A percentile compares a stretch with the other conserved stretches of the same genome.
These are phyloP conservation scores for Ormyrus rosae DNA, from an alignment of 2,888 invertebrate genomes.

Conservation along the genomic window DNA sequence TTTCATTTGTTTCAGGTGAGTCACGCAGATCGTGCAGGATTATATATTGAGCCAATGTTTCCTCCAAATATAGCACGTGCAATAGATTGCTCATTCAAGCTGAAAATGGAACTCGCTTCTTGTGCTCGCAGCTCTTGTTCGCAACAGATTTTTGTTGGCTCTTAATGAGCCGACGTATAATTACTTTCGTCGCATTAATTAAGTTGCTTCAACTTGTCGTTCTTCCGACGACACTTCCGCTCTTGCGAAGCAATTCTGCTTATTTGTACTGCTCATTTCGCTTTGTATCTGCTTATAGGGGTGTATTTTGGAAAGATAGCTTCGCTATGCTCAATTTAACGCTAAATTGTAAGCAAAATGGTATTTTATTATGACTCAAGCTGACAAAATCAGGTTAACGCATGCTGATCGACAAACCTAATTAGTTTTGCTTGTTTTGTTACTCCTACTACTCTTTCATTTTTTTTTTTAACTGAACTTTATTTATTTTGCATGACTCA, in stretches of 20 bases:
- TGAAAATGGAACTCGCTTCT: constrained; percentile 53
- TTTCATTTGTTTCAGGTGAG: constrained; percentile 60
- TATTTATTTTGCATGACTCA: too few relatives aligned
- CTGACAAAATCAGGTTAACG: constrained; percentile 41
- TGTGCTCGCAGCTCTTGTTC: constrained; percentile 4
- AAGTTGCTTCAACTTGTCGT: constrained; percentile 16
- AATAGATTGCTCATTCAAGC: constrained; percentile 48
- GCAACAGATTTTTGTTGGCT: constrained; percentile 28
- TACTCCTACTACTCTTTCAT: not conserved
- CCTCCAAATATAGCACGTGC: constrained; percentile 36
- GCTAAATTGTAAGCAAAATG: too few relatives aligned
- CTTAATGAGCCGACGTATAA: not conserved
- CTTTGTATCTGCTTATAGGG: constrained; percentile 16
- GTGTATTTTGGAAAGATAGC: constrained; percentile 2
- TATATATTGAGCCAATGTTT: constrained; percentile 37
- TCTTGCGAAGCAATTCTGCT: not conserved
- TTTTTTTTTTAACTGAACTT: not conserved
- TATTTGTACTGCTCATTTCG: constrained; percentile 6
- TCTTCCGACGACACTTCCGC: constrained; percentile 27
- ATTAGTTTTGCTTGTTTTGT: constrained; percentile 23
- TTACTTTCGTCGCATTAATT: constrained; percentile 50
- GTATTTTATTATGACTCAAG: constrained; percentile 29
- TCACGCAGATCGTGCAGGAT: constrained; percentile 10
- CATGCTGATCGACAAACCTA: constrained; percentile 33
- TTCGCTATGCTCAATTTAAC: not conserved